Conservation (phyloP, 92 coral and sea anemone species). For the Zoanthus gigantus region DNA sequence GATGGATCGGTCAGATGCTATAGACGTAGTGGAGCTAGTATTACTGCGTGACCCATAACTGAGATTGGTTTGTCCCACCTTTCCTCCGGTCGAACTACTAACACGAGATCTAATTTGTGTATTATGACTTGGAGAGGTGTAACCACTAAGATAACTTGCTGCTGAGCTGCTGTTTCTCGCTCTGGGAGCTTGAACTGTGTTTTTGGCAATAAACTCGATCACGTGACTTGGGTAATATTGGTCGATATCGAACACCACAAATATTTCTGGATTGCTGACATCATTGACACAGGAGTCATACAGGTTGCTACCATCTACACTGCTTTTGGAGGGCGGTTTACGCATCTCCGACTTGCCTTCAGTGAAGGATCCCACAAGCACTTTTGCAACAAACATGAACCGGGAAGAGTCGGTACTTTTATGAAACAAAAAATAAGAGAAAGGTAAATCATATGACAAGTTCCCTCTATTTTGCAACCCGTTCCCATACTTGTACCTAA, state of each 20-base stretch:
- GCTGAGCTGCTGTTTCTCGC: too few species aligned
- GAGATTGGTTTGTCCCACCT: too few species aligned
- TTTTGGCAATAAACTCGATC: constrained; percentile 1
- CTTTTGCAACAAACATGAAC: constrained; percentile 25
- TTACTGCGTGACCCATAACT: too few species aligned
- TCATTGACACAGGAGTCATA: constrained; percentile 84
- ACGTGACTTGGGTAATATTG: constrained; percentile 68
- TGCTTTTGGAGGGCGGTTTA: not conserved
- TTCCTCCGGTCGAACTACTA: too few species aligned
- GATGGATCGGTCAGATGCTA: too few species aligned
- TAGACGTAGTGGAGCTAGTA: too few species aligned
- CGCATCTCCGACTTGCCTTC: constrained; percentile 6
- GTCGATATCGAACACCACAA: constrained; percentile 76
- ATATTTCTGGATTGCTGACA: constrained; percentile 68
- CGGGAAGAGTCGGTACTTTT: not conserved
- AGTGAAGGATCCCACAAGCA: constrained; percentile 25
- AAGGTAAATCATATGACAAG: too few species aligned
- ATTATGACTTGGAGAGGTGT: too few species aligned
- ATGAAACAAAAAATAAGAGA: not conserved
- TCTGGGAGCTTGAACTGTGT: not conserved
- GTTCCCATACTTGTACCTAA: too few species aligned
- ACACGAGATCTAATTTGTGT: too few species aligned
- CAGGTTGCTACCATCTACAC: constrained; percentile 16
- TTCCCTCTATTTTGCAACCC: too few species aligned
- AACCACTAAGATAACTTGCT: too few species aligned